Evolutionary conservation across 2,888 invertebrate genomes (phyloP).

Genomic region (Diaperis boleti): DNA sequence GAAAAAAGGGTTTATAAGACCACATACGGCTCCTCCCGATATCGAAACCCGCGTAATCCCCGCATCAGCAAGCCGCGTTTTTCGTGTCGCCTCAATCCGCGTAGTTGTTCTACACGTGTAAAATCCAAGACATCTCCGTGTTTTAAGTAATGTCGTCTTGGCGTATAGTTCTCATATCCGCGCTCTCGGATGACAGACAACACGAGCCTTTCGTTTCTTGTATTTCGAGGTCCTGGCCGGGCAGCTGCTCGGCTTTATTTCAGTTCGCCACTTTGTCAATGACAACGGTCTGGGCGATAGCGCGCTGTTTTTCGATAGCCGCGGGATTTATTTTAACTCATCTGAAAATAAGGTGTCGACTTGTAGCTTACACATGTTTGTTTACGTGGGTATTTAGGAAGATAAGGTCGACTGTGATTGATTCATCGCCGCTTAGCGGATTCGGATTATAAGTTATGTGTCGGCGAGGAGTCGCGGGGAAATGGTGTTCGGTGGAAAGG

Average conservation of each 20-base stretch:
- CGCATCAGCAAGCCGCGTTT: slow-evolving; percentile 47
- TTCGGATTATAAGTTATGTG: slow-evolving; percentile 53
- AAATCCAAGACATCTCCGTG: slow-evolving; percentile 53
- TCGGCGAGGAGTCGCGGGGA: slow-evolving; percentile 26
- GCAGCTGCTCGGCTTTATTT: slow-evolving; percentile 63
- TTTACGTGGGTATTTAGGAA: slow-evolving; percentile 61
- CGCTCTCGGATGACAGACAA: slow-evolving; percentile 54
- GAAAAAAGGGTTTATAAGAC: too few species aligned
- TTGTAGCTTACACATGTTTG: slow-evolving; percentile 64
- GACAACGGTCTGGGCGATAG: slow-evolving; percentile 59
- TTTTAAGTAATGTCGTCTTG: slow-evolving; percentile 46
- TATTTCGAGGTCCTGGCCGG: slow-evolving; percentile 42
- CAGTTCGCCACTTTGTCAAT: slow-evolving; percentile 63
- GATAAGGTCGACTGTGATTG: slow-evolving; percentile 62
- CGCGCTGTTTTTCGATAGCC: slow-evolving; percentile 56
- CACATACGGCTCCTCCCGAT: slow-evolving; percentile 23
- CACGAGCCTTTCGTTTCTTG: slow-evolving; percentile 52
- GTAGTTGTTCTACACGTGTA: slow-evolving; percentile 55
- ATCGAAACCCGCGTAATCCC: slow-evolving; percentile 45
- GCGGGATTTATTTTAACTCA: slow-evolving; percentile 60
- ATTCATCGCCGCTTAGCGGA: slow-evolving; percentile 58
- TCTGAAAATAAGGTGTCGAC: slow-evolving; percentile 63
- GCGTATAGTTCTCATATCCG: slow-evolving; percentile 57
- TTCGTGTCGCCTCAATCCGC: slow-evolving; percentile 48
- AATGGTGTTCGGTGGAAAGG: slow-evolving; percentile 4